These are phyloP conservation scores for Vipera ursinii DNA, from an alignment of 2,797 vertebrate species.

Conservation along the genomic window DNA sequence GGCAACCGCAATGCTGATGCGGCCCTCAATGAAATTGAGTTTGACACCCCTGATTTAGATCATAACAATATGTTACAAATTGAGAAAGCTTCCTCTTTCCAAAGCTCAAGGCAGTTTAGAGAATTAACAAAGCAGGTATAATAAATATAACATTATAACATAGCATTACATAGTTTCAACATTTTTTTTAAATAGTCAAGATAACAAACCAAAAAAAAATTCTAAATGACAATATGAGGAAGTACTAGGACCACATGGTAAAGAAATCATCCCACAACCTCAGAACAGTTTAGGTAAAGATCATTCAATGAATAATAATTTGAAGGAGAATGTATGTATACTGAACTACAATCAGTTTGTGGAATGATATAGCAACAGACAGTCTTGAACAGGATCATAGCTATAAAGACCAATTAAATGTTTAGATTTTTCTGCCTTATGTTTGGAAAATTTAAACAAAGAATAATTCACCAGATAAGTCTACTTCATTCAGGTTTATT, in stretches of 20 bases:
- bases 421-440: background rate
- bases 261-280: background rate
- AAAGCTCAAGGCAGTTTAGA: background rate
- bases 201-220: background rate
- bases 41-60: background rate
- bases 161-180: background rate
- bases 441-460: background rate
- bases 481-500: background rate
- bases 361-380: background rate
- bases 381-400: background rate
- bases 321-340: background rate
- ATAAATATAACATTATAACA: background rate
- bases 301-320: no score
- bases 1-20: no score
- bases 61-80: background rate
- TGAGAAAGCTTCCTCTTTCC: background rate
- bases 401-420: background rate
- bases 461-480: background rate
- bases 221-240: background rate
- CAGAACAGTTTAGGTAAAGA: background rate
- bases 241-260: background rate
- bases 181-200: background rate
- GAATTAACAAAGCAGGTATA: background rate
- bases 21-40: no score
- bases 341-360: background rate